Percentiles rank a stretch among this genome's conserved stretches.
Evolutionary conservation across 2,888 invertebrate species (phyloP).

Genomic region (Calameuta pallipes): DNA sequence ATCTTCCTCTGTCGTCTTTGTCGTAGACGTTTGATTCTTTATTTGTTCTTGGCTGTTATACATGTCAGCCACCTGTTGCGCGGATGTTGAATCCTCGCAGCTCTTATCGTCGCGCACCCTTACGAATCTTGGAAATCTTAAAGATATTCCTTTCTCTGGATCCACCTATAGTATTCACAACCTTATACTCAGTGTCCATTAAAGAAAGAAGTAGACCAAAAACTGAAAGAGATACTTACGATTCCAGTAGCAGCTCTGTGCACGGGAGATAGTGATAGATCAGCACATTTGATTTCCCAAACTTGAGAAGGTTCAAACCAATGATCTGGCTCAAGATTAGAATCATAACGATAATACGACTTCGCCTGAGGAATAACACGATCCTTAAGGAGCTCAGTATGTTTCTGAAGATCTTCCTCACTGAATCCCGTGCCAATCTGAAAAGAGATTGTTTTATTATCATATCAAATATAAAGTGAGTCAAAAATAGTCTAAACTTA

Average conservation of each 20-base stretch:
- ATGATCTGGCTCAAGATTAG: slow-evolving; percentile 81
- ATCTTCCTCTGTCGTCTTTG: slow-evolving; percentile 70
- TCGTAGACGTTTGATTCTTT: slow-evolving; percentile 71
- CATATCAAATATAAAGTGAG: slow-evolving; percentile 11
- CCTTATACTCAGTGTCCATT: background rate
- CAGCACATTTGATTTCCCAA: slow-evolving; percentile 98
- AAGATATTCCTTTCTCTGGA: slow-evolving; percentile 90
- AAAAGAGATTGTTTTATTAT: slow-evolving; percentile 15
- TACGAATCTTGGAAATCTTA: slow-evolving; percentile 94
- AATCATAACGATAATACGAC: slow-evolving; percentile 85
- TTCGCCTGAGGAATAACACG: slow-evolving; percentile 81
- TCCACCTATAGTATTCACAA: slow-evolving; percentile 72
- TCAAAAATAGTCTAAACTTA: slow-evolving; percentile 59
- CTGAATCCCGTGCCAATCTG: slow-evolving; percentile 94
- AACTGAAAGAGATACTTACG: slow-evolving; percentile 66
- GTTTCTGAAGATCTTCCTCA: slow-evolving; percentile 86
- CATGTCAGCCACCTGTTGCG: slow-evolving; percentile 90
- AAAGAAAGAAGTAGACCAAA: slow-evolving; percentile 2
- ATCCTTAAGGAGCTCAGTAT: slow-evolving; percentile 80
- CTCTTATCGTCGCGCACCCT: slow-evolving; percentile 91
- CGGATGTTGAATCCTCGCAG: slow-evolving; percentile 91
- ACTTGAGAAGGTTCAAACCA: slow-evolving; percentile 91
- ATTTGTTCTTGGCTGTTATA: slow-evolving; percentile 94
- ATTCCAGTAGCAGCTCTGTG: slow-evolving; percentile 90
- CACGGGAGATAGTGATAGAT: slow-evolving; percentile 94